Evolutionary conservation across 1,140 invertebrate genomes (phyloP).

Genomic region (Heliconius hewitsoni): DNA sequence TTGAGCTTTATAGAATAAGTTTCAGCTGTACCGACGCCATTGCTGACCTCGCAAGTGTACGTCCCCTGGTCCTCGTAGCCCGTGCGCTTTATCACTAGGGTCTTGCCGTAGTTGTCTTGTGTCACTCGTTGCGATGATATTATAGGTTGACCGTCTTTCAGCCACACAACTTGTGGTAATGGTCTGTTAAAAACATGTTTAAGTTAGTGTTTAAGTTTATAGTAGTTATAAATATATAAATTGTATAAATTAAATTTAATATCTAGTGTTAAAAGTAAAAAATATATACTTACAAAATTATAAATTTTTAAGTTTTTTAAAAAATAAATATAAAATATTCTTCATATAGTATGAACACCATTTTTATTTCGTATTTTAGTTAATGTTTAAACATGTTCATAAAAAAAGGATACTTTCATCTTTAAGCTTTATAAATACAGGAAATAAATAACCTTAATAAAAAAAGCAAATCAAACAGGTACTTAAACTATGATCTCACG

Average conservation of each 20-base stretch:
- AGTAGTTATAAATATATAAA: no score
- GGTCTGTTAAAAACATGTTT: slow-evolving; percentile 76
- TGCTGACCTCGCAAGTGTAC: slow-evolving; percentile 95
- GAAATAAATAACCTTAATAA: not conserved
- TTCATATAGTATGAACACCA: not conserved
- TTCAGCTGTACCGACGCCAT: slow-evolving; percentile 91
- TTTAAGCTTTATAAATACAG: not conserved
- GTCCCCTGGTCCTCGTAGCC: slow-evolving; percentile 92
- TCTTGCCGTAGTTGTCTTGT: slow-evolving; percentile 95
- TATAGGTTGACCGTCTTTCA: slow-evolving; percentile 87
- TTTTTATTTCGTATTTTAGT: not conserved
- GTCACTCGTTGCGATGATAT: slow-evolving; percentile 88
- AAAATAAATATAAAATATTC: not conserved
- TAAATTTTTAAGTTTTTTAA: no score
- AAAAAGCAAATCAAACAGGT: not conserved
- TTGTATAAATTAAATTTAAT: no score
- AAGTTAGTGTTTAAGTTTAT: not conserved
- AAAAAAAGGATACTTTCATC: not conserved
- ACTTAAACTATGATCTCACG: not conserved
- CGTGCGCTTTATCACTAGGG: slow-evolving; percentile 91
- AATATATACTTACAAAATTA: no score
- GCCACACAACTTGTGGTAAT: slow-evolving; percentile 91
- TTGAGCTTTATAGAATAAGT: slow-evolving; percentile 92
- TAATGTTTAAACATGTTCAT: not conserved
- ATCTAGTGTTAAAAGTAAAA: no score